These are phyloP conservation scores for Autographa pulchrina DNA, from an alignment of 2,888 invertebrate species.

Conservation along the genomic window DNA sequence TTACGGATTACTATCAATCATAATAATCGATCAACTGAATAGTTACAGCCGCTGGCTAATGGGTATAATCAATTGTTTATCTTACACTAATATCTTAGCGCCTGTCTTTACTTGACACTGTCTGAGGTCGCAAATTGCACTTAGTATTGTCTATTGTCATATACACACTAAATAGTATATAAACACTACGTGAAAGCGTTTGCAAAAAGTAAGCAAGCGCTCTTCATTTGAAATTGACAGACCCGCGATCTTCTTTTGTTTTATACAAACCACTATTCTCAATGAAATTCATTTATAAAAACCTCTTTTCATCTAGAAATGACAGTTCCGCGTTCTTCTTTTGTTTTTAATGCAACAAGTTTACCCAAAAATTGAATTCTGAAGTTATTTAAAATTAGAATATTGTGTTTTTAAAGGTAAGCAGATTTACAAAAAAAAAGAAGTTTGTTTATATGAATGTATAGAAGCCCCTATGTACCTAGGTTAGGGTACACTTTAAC, in stretches of 20 bases:
- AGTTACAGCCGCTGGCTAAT: slow-evolving; percentile 54
- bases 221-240: too few relatives aligned
- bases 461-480: too few relatives aligned
- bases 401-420: too few relatives aligned
- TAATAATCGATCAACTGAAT: slow-evolving; percentile 61
- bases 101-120: slow-evolving; percentile 54
- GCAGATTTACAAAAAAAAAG: too few relatives aligned
- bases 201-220: neutral
- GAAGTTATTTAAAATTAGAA: too few relatives aligned
- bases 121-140: slow-evolving; percentile 17
- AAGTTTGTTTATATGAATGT: too few relatives aligned
- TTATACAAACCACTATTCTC: too few relatives aligned
- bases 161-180: neutral
- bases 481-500: neutral
- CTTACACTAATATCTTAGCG: slow-evolving; percentile 60
- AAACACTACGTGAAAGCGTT: neutral
- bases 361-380: neutral
- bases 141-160: neutral
- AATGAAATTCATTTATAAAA: too few relatives aligned
- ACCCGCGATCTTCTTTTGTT: too few relatives aligned
- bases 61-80: slow-evolving; percentile 67
- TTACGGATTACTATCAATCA: slow-evolving; percentile 65
- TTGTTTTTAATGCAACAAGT: neutral
- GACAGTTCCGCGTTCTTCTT: neutral
- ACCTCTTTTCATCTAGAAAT: neutral